Evolutionary conservation across 2,888 invertebrate genomes (phyloP), one percentile per base, ranked within the genome.

Genomic region (Timema cristinae): DNA sequence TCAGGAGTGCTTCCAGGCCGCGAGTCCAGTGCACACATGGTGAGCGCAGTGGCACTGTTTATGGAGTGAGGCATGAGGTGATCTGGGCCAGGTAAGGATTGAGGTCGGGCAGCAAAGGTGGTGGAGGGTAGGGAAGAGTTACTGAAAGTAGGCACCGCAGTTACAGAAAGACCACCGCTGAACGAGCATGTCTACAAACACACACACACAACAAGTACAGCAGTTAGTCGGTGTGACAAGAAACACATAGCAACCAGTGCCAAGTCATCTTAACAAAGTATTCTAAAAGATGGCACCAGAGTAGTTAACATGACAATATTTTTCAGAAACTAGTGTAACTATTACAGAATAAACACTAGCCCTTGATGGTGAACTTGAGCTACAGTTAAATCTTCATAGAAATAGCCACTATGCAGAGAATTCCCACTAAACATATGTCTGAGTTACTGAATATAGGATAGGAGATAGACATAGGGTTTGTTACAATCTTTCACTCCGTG

Each of bases 81-180:
- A 75, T 86, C 86, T 6, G 86, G 83, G 0, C 84, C 86, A 0
- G 87, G 87, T 6, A 88, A 79, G 5, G 87, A 87, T 77, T 87
- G 87, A 0, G 87, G 87, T 0, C 87, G 79, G 0, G 86, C 84
- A 7, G 75, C 73, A 0, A 86, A 85, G 0, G 85, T 69, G 47
- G 72, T 67, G 8, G 73, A 69, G 56, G 79, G 79, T 61, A 81
- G 78, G 51, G 80, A 79, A 56, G 78, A 77, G 74, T 79, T 79
- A 71, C 80, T 80, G 68, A 77, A 77, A 71, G 78, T 79, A 49
- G 78, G 72, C n/a, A 54, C 72, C 8, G 66, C 67, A 32, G 66
- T 66, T 32, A 54, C 16, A n/a, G 66, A 66, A 49, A 63, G 79
- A 56, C 82, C 76, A 50, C 78, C 80, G 50, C 80, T 78, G 71